These are phyloP conservation scores for Epizoanthus fatuus DNA, from an alignment of 92 coral and sea anemone species.

Conservation along the genomic window DNA sequence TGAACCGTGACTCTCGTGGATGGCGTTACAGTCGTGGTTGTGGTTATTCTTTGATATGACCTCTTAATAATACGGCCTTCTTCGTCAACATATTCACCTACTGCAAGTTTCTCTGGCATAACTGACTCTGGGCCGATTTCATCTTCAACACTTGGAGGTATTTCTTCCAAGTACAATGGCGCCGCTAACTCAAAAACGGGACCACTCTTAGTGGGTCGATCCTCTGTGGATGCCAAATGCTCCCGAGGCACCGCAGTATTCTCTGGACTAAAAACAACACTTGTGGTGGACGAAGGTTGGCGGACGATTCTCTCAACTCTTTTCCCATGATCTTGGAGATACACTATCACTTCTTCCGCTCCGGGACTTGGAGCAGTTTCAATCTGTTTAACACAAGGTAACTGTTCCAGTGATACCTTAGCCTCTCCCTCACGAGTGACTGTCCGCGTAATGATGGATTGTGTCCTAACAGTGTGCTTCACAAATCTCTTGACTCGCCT, in stretches of 20 bases:
- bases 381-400: slow-evolving; percentile 32
- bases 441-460: slow-evolving; percentile 37
- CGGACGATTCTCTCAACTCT: slow-evolving; percentile 32
- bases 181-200: slow-evolving; percentile 35
- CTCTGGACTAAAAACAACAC: slow-evolving; percentile 13
- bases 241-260: neutral
- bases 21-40: slow-evolving; percentile 29
- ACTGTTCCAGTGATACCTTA: slow-evolving; percentile 13
- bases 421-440: slow-evolving; percentile 1
- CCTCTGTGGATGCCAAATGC: neutral
- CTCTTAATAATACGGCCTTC: neutral
- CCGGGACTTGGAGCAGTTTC: slow-evolving; percentile 5
- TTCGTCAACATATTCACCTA: slow-evolving; percentile 14
- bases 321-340: slow-evolving; percentile 16
- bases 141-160: neutral
- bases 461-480: slow-evolving; percentile 52
- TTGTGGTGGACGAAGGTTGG: slow-evolving; percentile 22
- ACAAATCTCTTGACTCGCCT: slow-evolving; percentile 57
- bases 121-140: slow-evolving; percentile 15
- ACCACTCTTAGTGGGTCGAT: neutral
- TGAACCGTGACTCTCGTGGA: slow-evolving; percentile 32
- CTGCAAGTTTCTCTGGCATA: slow-evolving; percentile 51
- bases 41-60: neutral
- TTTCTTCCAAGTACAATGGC: slow-evolving; percentile 25
- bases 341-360: slow-evolving; percentile 24